Percentiles rank a stretch among this genome's conserved stretches.
These are phyloP conservation scores for Chymomyza costata DNA, from an alignment of 1,140 invertebrate genomes.

Conservation along the genomic window DNA sequence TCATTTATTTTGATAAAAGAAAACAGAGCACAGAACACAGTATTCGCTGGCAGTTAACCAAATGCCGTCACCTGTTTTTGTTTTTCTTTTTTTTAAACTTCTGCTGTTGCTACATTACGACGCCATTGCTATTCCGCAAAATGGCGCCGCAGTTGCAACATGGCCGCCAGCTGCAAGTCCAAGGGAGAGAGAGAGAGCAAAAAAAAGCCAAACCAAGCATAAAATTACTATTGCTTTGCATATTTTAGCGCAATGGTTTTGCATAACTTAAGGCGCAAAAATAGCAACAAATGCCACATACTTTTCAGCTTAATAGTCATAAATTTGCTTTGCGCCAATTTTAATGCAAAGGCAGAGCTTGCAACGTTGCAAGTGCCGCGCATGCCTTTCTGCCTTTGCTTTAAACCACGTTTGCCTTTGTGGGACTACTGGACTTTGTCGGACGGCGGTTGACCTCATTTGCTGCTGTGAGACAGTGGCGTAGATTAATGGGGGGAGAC, in stretches of 20 bases:
- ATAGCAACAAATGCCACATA: slow-evolving; percentile 64
- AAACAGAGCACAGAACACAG: slow-evolving; percentile 10
- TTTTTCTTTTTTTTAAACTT: not conserved
- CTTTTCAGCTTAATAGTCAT: slow-evolving; percentile 65
- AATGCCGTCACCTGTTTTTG: not conserved
- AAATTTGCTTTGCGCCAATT: slow-evolving; percentile 51
- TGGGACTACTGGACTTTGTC: slow-evolving; percentile 14
- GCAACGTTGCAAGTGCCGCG: not conserved
- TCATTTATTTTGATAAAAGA: slow-evolving; percentile 55
- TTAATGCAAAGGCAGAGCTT: slow-evolving; percentile 18
- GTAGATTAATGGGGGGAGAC: too few relatives aligned
- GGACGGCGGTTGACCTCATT: slow-evolving; percentile 35
- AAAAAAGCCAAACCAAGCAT: slow-evolving; percentile 28
- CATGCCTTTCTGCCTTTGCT: too few relatives aligned
- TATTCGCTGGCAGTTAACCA: not conserved
- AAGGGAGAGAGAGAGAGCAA: too few relatives aligned
- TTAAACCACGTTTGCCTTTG: too few relatives aligned
- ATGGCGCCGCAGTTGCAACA: not conserved
- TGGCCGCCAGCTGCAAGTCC: too few relatives aligned
- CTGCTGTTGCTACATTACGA: slow-evolving; percentile 15
- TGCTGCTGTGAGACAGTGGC: too few relatives aligned
- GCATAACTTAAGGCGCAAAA: slow-evolving; percentile 52
- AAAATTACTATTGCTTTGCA: slow-evolving; percentile 61
- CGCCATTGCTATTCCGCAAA: not conserved
- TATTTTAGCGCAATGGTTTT: slow-evolving; percentile 56